Conservation (phyloP, 1,140 invertebrate species). For the Tigriopus japonicus region DNA sequence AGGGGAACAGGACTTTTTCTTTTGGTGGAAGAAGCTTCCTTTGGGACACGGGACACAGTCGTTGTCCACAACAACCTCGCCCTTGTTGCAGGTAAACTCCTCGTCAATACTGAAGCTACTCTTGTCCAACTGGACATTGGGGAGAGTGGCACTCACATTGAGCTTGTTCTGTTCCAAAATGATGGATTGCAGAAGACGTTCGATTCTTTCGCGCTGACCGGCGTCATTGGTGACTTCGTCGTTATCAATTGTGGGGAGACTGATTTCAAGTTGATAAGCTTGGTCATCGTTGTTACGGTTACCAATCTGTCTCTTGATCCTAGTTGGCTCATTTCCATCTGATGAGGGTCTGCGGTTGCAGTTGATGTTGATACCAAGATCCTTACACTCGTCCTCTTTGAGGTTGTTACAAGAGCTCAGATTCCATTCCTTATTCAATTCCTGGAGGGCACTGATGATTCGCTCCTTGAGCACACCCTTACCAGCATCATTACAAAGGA, state of each 20-base stretch:
- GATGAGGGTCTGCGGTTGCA: conserved; percentile 1
- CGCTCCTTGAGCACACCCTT: conserved; percentile 72
- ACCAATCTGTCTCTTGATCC: conserved; percentile 34
- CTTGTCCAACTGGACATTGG: conserved; percentile 81
- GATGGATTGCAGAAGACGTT: conserved; percentile 57
- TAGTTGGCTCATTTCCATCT: conserved; percentile 33
- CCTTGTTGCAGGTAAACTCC: conserved; percentile 75
- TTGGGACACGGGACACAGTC: conserved; percentile 70
- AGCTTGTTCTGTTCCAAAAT: conserved; percentile 78
- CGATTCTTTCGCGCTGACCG: conserved; percentile 37
- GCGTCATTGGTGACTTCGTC: conserved; percentile 5
- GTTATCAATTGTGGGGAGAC: conserved; percentile 45
- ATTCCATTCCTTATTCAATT: conserved; percentile 77
- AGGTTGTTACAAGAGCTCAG: conserved; percentile 44
- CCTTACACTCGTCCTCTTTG: conserved; percentile 44
- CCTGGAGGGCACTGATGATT: conserved; percentile 58
- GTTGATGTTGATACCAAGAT: conserved; percentile 28
- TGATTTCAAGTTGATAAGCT: conserved; percentile 53
- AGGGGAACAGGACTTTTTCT: conserved; percentile 50
- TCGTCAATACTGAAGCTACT: conserved; percentile 62
- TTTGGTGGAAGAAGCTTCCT: conserved; percentile 64
- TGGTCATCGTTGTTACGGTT: conserved; percentile 34
- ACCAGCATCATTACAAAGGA: conserved; percentile 79
- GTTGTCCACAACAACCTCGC: conserved; percentile 25
- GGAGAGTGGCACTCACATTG: conserved; percentile 73